A percentile compares a stretch with the other conserved stretches of the same genome.
phyloP scores from a whole-genome alignment of 1,140 invertebrate genomes.

The Tetramorium simillimum region DNA sequence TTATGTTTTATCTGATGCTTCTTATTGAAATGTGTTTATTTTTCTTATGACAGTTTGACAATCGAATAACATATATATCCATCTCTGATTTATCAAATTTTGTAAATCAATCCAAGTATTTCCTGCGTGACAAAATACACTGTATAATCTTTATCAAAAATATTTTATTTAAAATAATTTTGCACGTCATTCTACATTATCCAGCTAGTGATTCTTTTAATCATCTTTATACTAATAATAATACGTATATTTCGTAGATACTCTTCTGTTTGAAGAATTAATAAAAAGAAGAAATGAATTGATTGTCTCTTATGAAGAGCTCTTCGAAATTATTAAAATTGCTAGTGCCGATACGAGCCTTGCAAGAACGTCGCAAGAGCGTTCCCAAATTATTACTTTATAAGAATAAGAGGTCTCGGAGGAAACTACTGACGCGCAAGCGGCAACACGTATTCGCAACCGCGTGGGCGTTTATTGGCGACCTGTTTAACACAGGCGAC shows the following conservation, averaged over 20 bases:
- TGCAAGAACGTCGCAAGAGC: neutral
- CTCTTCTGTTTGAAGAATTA: neutral
- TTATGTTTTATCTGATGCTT: constrained; percentile 23
- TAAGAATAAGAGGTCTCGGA: constrained; percentile 40
- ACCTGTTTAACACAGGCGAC: constrained; percentile 72
- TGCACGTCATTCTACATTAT: too few relatives aligned
- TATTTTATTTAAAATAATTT: neutral
- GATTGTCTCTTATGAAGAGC: neutral
- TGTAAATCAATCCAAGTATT: neutral
- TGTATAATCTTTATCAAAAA: too few relatives aligned
- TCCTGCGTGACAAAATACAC: neutral
- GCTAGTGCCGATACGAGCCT: neutral
- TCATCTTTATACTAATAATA: neutral
- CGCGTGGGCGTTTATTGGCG: constrained; percentile 73
- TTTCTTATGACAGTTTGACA: constrained; percentile 2
- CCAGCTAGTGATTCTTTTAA: neutral
- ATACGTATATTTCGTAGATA: neutral
- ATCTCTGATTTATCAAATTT: neutral
- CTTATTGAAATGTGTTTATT: constrained; percentile 4
- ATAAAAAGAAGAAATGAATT: neutral
- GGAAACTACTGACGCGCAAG: constrained; percentile 47
- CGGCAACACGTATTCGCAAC: constrained; percentile 61
- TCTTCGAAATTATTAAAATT: constrained; percentile 25
- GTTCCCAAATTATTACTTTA: constrained; percentile 52
- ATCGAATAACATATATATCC: neutral